Conservation (phyloP, 2,888 invertebrate genomes). For the Caenorhabditis afra region DNA sequence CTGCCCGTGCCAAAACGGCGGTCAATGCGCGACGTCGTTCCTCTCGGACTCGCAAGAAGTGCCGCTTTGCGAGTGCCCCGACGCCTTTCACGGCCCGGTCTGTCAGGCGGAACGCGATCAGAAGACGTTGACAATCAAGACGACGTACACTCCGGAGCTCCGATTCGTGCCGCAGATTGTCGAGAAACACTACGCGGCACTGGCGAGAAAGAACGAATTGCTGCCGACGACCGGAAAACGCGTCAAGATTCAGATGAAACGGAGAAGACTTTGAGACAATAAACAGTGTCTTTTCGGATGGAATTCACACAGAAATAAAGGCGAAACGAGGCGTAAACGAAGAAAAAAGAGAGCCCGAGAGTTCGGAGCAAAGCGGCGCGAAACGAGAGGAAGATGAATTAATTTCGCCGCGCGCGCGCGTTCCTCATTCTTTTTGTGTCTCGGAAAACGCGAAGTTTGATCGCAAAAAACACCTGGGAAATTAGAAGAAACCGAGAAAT, state of each 20-base stretch:
- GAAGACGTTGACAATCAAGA: not conserved
- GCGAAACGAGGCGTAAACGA: not conserved
- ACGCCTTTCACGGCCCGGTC: not conserved
- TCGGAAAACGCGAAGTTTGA: slow-evolving; percentile 4
- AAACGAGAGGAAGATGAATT: not conserved
- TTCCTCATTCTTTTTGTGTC: not conserved
- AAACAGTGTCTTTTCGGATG: too few relatives aligned
- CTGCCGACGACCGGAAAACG: not conserved
- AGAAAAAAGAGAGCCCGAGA: too few relatives aligned
- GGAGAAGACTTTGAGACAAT: too few relatives aligned
- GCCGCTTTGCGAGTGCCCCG: slow-evolving; percentile 5
- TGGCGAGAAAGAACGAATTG: slow-evolving; percentile 8
- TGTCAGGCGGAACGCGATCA: not conserved
- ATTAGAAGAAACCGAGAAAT: not conserved
- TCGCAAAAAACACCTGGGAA: not conserved
- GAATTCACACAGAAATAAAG: too few relatives aligned
- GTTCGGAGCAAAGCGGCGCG: too few relatives aligned
- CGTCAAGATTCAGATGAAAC: slow-evolving; percentile 1
- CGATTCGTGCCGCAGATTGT: slow-evolving; percentile 7
- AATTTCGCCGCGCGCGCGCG: too few relatives aligned
- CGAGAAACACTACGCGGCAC: slow-evolving; percentile 3
- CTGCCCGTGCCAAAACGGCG: slow-evolving; percentile 6
- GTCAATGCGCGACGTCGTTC: slow-evolving; percentile 6
- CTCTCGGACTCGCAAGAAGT: not conserved
- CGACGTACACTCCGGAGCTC: slow-evolving; percentile 3